Evolutionary conservation across 2,888 invertebrate species (phyloP).

Genomic region (Poecilus cupreus): DNA sequence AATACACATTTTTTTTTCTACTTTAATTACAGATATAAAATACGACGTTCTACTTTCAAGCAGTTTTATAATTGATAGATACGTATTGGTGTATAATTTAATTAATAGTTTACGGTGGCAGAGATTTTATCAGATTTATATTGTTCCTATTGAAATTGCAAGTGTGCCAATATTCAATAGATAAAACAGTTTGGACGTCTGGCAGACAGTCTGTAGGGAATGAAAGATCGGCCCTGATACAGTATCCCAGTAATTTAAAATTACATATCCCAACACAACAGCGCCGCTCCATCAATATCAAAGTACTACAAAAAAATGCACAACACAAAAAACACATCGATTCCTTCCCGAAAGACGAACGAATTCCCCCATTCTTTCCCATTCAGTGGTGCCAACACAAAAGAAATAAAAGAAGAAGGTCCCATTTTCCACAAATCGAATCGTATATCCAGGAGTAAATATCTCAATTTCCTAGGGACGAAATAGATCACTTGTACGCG

Average conservation of each 20-base stretch:
- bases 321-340: slow-evolving; percentile 32
- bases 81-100: too few species aligned
- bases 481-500: slow-evolving; percentile 32
- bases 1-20: too few species aligned
- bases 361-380: slow-evolving; percentile 32
- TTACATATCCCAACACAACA: not conserved
- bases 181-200: not conserved
- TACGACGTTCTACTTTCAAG: too few species aligned
- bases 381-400: slow-evolving; percentile 38
- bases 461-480: slow-evolving; percentile 51
- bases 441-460: slow-evolving; percentile 49
- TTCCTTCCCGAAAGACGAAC: not conserved
- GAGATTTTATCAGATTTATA: too few species aligned
- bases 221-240: too few species aligned
- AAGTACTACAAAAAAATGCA: slow-evolving; percentile 28
- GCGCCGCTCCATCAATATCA: not conserved
- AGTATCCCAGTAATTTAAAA: not conserved
- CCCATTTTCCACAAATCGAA: slow-evolving; percentile 54
- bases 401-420: slow-evolving; percentile 49
- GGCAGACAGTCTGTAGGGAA: too few species aligned
- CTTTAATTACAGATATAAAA: too few species aligned
- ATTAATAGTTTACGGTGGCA: too few species aligned
- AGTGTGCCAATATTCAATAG: too few species aligned
- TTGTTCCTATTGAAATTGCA: too few species aligned
- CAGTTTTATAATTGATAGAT: too few species aligned